Conservation (phyloP, 2,888 invertebrate genomes). For the Hyppa rectilinea region DNA sequence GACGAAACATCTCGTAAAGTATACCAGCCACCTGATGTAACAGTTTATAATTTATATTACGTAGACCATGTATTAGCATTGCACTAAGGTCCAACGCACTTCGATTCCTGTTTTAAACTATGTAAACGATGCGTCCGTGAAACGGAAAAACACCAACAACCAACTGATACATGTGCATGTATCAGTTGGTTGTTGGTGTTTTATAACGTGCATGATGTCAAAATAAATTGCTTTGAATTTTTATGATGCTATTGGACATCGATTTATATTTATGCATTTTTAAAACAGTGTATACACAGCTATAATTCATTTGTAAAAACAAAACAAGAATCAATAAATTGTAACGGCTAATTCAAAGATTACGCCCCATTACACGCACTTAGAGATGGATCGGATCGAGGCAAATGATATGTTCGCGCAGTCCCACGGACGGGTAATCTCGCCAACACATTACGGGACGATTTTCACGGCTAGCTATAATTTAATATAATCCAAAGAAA, state of each 20-base stretch:
- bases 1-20: conserved; percentile 53
- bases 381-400: conserved; percentile 80
- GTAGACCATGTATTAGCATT: conserved; percentile 44
- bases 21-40: conserved; percentile 30
- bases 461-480: conserved; percentile 90
- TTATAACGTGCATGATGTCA: conserved; percentile 30
- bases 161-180: conserved; percentile 13
- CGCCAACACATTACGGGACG: conserved; percentile 88
- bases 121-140: conserved; percentile 35
- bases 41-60: conserved; percentile 35
- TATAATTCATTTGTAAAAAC: conserved; percentile 73
- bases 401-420: conserved; percentile 86
- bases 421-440: conserved; percentile 88
- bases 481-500: conserved; percentile 91
- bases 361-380: conserved; percentile 85
- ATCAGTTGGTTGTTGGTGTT: no score
- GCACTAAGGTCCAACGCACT: conserved; percentile 9
- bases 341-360: conserved; percentile 88
- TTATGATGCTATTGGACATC: conserved; percentile 30
- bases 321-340: conserved; percentile 85
- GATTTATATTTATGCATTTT: conserved; percentile 44
- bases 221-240: conserved; percentile 56
- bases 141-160: conserved; percentile 30
- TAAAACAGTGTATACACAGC: conserved; percentile 52
- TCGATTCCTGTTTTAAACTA: conserved; percentile 35